Conservation (phyloP, 2,888 invertebrate species). For the Margaritifera margaritifera region DNA sequence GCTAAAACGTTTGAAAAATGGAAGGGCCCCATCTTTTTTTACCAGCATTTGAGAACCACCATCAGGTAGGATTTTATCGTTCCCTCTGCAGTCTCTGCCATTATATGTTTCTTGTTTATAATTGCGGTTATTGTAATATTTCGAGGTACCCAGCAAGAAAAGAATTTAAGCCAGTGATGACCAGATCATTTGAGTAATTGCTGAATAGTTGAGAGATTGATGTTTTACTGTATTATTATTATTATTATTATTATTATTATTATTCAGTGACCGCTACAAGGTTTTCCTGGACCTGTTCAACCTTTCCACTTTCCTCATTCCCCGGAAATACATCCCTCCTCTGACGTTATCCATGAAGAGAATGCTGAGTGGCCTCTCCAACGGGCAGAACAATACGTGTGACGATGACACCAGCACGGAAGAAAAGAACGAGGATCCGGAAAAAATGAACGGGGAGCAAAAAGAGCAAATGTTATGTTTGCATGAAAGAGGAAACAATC, state of each 20-base stretch:
- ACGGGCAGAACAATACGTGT: slow-evolving; percentile 24
- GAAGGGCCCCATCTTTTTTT: no score
- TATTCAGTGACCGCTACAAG: slow-evolving; percentile 95
- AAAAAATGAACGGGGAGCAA: neutral
- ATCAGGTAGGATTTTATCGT: slow-evolving; percentile 80
- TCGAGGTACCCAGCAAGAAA: no score
- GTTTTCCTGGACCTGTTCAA: slow-evolving; percentile 98
- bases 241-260: neutral
- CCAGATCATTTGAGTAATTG: no score
- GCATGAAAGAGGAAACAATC: neutral
- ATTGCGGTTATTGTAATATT: no score
- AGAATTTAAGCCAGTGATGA: no score
- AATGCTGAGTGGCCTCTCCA: slow-evolving; percentile 75
- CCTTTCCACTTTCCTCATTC: slow-evolving; percentile 95
- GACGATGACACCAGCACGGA: neutral
- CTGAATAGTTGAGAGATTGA: neutral
- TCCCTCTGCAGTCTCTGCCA: no score
- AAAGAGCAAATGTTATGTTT: neutral
- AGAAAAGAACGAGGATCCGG: neutral
- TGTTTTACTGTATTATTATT: neutral
- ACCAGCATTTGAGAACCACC: slow-evolving; percentile 96
- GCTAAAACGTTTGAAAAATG: no score
- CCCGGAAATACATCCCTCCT: slow-evolving; percentile 91
- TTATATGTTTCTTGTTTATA: neutral
- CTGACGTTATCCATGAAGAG: slow-evolving; percentile 87